Conservation (phyloP, 2,888 invertebrate genomes). For the Callimorpha dominula region DNA sequence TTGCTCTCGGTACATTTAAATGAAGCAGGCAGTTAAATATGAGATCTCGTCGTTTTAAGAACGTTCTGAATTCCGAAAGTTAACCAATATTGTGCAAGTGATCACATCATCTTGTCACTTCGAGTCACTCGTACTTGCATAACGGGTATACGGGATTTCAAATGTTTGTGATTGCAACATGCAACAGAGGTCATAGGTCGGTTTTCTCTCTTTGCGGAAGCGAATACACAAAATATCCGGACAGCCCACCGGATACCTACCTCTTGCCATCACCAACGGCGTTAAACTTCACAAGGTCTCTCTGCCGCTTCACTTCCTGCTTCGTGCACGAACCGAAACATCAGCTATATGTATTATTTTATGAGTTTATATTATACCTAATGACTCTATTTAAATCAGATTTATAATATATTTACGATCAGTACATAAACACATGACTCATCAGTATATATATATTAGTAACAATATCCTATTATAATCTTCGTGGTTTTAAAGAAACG, state of each 20-base stretch:
- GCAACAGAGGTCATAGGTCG: slow-evolving; percentile 67
- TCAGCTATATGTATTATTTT: slow-evolving; percentile 38
- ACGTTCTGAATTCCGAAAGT: slow-evolving; percentile 27
- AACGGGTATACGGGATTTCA: slow-evolving; percentile 50
- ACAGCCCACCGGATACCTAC: slow-evolving; percentile 50
- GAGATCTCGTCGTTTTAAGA: slow-evolving; percentile 2
- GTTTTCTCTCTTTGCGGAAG: slow-evolving; percentile 77
- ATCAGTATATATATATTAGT: not conserved
- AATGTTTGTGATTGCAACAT: slow-evolving; percentile 57
- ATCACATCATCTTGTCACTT: slow-evolving; percentile 29
- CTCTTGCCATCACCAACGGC: slow-evolving; percentile 62
- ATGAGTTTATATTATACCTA: slow-evolving; percentile 19
- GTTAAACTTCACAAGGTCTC: slow-evolving; percentile 78
- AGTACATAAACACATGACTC: not conserved
- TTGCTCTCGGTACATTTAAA: slow-evolving; percentile 1
- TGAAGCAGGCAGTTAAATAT: slow-evolving; percentile 9
- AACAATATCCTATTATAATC: not conserved
- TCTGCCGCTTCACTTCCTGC: slow-evolving; percentile 67
- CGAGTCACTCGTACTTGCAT: slow-evolving; percentile 51
- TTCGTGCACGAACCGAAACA: slow-evolving; percentile 59
- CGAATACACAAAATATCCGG: slow-evolving; percentile 55
- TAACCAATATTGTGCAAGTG: slow-evolving; percentile 50
- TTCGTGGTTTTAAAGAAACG: not conserved
- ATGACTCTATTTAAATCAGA: slow-evolving; percentile 3
- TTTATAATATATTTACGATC: not conserved